Base-by-base conservation (phyloP, 2,888 invertebrate species). In the Drosophila pseudotakahashii region DNA sequence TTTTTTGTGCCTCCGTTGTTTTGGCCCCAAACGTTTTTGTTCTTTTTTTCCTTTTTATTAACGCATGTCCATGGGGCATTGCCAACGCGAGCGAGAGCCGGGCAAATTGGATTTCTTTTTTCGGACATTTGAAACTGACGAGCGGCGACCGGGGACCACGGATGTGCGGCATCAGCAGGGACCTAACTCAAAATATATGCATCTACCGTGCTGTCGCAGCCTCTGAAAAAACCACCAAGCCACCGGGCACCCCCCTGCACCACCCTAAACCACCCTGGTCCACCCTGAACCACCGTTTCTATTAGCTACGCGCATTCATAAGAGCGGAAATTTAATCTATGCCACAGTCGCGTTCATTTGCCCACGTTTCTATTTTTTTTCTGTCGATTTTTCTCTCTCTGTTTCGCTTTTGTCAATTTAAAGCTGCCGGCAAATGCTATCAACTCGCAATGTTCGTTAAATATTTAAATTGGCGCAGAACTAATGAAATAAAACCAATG, bases 81-180 rank as follows among this genome's bases (percentile, higher is more conserved):
- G 81, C 54, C 68, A 85, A 63, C 68, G 81, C 79, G 77, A 68
- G 64, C 34, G 32, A 69, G 70, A 34, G 48, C 53, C 82, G 73
- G 75, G 80, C 78, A 84, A 82, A 85, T 84, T 84, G 86, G 88
- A 84, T 84, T 84, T 84, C 73, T 85, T 79, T 80, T 82, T 82
- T 81, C 68, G 76, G 76, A 79, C 79, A 85, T 87, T 83, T 75
- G 73, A 79, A 77, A 70, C 87, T 75, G 81, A 81, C 81, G 81
- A 83, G 60, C 69, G 61, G n/a, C 73, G 41, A 52, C 30, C 52
- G 44, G 73, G 51, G 66, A 64, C 59, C 36, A 39, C 53, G 70
- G 44, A 62, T 63, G 69, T 68, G 53, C 70, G 73, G 48, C 60
- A 50, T 53, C 67, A 62, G 69, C 64, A 64, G 73, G 61, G 72